Percentiles rank a stretch among this genome's conserved stretches.
phyloP scores from a whole-genome alignment of 2,888 invertebrate genomes.

The Drosophila anomalata region DNA sequence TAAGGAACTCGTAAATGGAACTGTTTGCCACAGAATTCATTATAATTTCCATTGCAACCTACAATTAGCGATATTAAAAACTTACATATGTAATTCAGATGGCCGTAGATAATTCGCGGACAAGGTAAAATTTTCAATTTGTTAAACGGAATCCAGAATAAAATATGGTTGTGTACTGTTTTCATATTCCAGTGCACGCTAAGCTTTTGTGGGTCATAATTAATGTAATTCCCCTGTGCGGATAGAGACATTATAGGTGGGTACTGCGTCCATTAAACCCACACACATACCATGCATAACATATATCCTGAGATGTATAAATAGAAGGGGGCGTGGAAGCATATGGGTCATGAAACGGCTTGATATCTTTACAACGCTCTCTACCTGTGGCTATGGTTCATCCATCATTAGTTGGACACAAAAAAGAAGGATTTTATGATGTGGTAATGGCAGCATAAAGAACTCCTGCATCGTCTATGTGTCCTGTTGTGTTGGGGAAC shows the following conservation, averaged over 20 bases:
- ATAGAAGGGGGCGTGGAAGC: conserved; percentile 7
- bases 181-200: background rate
- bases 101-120: conserved; percentile 27
- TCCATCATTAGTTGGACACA: conserved; percentile 78
- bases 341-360: conserved; percentile 39
- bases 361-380: conserved; percentile 37
- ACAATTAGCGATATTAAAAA: conserved; percentile 35
- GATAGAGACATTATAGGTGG: conserved; percentile 30
- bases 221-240: conserved; percentile 23
- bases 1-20: no score
- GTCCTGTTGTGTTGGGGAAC: background rate
- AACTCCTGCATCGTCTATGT: conserved; percentile 10
- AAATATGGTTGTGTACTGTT: conserved; percentile 24
- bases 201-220: conserved; percentile 26
- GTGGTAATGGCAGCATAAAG: conserved; percentile 72
- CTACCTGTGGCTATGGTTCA: conserved; percentile 71
- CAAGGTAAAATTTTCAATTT: conserved; percentile 27
- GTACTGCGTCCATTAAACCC: background rate
- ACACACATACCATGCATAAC: background rate
- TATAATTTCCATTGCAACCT: conserved; percentile 18
- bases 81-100: conserved; percentile 10
- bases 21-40: conserved; percentile 3
- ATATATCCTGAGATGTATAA: background rate
- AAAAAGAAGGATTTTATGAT: conserved; percentile 77
- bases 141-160: conserved; percentile 22